phyloP scores from a whole-genome alignment of 1,140 invertebrate genomes.

The Drosophila busckii region DNA sequence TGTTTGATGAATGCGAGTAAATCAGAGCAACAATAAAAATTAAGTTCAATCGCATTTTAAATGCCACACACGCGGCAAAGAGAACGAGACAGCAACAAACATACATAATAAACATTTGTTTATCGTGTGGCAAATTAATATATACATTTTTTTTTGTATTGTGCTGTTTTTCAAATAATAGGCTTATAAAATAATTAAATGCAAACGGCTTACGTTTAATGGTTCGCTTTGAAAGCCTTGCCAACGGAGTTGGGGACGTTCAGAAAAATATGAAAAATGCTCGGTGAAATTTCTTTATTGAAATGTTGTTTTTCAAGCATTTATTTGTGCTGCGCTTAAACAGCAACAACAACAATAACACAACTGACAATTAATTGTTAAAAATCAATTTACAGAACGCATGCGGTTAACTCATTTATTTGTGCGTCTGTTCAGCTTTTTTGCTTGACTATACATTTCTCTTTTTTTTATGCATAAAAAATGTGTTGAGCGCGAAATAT shows the following conservation, averaged over 20 bases:
- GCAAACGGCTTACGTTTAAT: conserved; percentile 30
- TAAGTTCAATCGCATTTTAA: conserved; percentile 65
- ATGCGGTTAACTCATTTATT: conserved; percentile 48
- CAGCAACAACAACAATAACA: conserved; percentile 11
- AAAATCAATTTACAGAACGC: conserved; percentile 42
- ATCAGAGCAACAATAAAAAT: conserved; percentile 69
- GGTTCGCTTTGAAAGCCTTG: conserved; percentile 5
- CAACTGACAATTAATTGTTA: conserved; percentile 55
- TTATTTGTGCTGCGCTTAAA: conserved; percentile 14
- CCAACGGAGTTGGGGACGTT: conserved; percentile 9
- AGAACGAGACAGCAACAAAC: conserved; percentile 28
- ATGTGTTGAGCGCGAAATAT: conserved; percentile 38
- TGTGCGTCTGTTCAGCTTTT: conserved; percentile 10
- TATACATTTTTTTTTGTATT: conserved; percentile 17
- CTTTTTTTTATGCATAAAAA: conserved; percentile 9
- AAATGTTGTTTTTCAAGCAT: conserved; percentile 22
- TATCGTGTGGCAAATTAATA: conserved; percentile 53
- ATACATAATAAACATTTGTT: conserved; percentile 54
- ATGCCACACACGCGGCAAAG: conserved; percentile 20
- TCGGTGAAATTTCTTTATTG: conserved; percentile 30
- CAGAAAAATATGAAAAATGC: conserved; percentile 35
- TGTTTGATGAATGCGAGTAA: conserved; percentile 37
- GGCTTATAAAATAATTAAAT: conserved; percentile 66
- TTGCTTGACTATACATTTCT: conserved; percentile 4
- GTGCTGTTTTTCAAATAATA: conserved; percentile 48